Evolutionary conservation across 2,113 vertebrate species (phyloP).

Genomic region (Leptocoma aspasia): DNA sequence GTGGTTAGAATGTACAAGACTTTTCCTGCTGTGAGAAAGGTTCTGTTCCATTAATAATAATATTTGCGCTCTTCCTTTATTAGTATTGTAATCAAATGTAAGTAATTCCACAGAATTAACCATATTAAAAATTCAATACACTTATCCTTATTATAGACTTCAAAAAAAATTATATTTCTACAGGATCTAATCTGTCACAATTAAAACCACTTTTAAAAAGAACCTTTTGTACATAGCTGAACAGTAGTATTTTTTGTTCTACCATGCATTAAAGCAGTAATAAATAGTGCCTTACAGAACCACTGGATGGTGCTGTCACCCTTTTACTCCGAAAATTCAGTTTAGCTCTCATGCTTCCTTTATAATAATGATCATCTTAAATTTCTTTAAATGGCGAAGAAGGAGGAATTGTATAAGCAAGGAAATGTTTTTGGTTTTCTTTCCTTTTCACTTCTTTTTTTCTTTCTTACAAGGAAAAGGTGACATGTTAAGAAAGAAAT

Average conservation of each 20-base stretch:
- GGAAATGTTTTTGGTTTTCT: neutral
- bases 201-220: neutral
- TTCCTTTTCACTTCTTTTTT: neutral
- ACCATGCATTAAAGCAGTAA: neutral
- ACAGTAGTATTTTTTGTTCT: neutral
- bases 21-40: neutral
- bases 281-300: neutral
- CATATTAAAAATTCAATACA: neutral
- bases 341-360: neutral
- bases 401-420: neutral
- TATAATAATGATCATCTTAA: neutral
- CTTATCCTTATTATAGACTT: neutral
- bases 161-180: neutral
- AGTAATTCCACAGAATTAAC: neutral
- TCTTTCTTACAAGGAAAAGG: neutral
- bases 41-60: neutral
- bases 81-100: neutral
- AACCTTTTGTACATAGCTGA: neutral
- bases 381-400: neutral
- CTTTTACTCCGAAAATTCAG: neutral
- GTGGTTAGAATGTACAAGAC: neutral
- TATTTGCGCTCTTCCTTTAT: neutral
- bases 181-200: neutral
- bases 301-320: conserved; percentile 53
- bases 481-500: neutral